A percentile compares a stretch with the other conserved stretches of the same genome.
phyloP scores from a whole-genome alignment of 2,113 vertebrate species.

The Orthonyx spaldingii region DNA sequence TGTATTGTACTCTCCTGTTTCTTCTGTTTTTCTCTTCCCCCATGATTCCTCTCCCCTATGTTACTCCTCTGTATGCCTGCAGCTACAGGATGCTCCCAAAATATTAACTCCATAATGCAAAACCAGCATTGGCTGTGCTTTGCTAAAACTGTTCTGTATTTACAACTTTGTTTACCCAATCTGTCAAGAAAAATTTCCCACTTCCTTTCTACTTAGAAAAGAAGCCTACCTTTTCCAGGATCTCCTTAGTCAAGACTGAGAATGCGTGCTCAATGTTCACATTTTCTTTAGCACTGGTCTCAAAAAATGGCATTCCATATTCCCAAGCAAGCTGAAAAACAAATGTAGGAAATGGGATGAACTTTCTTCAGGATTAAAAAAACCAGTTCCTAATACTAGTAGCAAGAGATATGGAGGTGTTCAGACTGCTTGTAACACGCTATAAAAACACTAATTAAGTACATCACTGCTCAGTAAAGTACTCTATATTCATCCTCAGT shows the following conservation, averaged over 20 bases:
- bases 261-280: constrained; percentile 74
- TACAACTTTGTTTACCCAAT: background rate
- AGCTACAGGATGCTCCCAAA: background rate
- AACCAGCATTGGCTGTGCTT: background rate
- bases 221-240: constrained; percentile 70
- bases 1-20: background rate
- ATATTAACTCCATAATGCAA: background rate
- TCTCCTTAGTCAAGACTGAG: constrained; percentile 58
- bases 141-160: background rate
- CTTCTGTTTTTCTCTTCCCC: background rate
- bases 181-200: background rate
- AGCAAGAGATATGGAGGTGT: background rate
- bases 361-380: background rate
- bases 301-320: constrained; percentile 72
- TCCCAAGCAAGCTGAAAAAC: constrained; percentile 75
- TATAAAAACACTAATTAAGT: constrained; percentile 37
- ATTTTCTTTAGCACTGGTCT: constrained; percentile 74
- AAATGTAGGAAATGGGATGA: background rate
- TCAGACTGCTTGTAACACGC: constrained; percentile 6
- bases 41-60: accelerated
- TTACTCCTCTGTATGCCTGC: background rate
- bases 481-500: background rate
- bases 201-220: background rate
- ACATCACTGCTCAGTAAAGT: constrained; percentile 32
- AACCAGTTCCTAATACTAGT: background rate